Base-by-base conservation (phyloP, 2,888 invertebrate species). In the Mystacides longicornis region DNA sequence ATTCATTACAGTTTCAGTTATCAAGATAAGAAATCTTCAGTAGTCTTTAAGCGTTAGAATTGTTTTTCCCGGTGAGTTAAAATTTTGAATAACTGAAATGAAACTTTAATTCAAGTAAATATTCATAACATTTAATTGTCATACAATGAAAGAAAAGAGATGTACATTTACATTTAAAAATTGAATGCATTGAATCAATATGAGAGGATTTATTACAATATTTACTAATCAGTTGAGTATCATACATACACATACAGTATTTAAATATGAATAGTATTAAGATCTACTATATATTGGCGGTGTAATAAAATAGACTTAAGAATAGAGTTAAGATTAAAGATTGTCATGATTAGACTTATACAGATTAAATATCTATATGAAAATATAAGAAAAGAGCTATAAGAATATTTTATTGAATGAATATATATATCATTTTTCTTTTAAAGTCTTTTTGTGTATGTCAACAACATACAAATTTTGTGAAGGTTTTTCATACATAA, bases 241-340 rank as follows among this genome's bases (percentile, higher is more conserved):
- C 14, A 37, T 37, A 37, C 37, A 37, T 37, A 37, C 37, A 37
- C 16, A 37, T 27, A 27, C 27, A 27, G 5, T 14, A 37, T 37
- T 37, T 16, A 37, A 4, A n/a, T 37, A n/a, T 37, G 3, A 37
- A n/a, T 37, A 37, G 37, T 5, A 7, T 7, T 11, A 37, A 37
- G 37, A 37, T 37, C 14, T 27, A 7, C 11, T 27, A 27, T 7
- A 19, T 23, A 23, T 37, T 49, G 53, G 49, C 53, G 48, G 49
- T 48, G 48, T 53, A 48, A 33, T 23, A 23, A 49, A 52, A 49
- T 23, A 56, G 52, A 42, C 31, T 56, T 52, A 52, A 52, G 49
- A 45, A 49, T 52, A 49, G 51, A 52, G 37, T 37, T 53, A 45
- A 53, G 53, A 53, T 53, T 52, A 52, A 49, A 52, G 58, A 58